Conservation (phyloP, 1,140 invertebrate genomes). For the Cotesia vestalis region DNA sequence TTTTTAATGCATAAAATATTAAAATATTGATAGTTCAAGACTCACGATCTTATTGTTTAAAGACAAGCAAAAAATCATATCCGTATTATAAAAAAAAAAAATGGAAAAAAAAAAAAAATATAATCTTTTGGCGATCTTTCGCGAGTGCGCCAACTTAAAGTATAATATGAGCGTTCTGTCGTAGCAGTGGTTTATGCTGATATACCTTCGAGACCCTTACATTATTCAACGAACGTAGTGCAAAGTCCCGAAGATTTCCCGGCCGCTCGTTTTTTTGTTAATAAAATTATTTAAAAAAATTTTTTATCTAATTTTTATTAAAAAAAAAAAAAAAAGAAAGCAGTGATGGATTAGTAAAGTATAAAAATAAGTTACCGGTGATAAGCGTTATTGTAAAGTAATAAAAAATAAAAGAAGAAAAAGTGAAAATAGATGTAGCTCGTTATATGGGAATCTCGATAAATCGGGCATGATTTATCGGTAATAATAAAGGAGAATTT, state of each 20-base stretch:
- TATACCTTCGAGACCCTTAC: conserved; percentile 43
- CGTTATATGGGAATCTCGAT: conserved; percentile 2
- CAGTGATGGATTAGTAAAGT: too few species aligned
- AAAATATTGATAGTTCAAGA: too few species aligned
- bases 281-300: background rate
- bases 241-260: conserved; percentile 15
- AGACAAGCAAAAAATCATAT: conserved; percentile 35
- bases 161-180: conserved; percentile 48
- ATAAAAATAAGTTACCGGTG: background rate
- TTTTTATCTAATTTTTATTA: too few species aligned
- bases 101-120: conserved; percentile 21
- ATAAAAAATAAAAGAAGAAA: background rate
- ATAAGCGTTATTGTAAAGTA: background rate
- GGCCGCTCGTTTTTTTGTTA: background rate
- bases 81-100: background rate
- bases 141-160: conserved; percentile 55
- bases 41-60: too few species aligned
- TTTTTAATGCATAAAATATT: too few species aligned
- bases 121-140: conserved; percentile 61
- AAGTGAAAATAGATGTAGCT: conserved; percentile 1
- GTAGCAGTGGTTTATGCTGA: conserved; percentile 47
- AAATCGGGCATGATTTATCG: conserved; percentile 8
- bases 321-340: too few species aligned
- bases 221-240: conserved; percentile 43
- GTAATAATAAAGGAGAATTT: conserved; percentile 17